Evolutionary conservation across 2,888 invertebrate species (phyloP).

Genomic region (Stomorhina lunata): DNA sequence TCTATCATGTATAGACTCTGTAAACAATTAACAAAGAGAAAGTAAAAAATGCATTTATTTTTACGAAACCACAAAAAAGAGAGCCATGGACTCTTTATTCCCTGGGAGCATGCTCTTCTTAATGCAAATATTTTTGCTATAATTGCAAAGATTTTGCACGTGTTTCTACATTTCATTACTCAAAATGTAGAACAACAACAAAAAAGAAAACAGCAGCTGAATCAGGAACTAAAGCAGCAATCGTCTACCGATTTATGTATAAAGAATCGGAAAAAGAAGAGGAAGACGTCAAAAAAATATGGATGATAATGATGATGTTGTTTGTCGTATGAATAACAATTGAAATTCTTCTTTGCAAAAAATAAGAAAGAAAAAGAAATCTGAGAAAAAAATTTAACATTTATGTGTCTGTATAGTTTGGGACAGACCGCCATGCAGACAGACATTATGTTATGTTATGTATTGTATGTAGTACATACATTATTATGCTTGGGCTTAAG

Average conservation of each 20-base stretch:
- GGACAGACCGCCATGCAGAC: background rate
- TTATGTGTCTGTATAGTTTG: constrained; percentile 44
- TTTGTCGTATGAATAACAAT: constrained; percentile 18
- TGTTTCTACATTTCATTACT: constrained; percentile 47
- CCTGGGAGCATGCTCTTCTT: constrained; percentile 42
- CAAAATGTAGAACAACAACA: constrained; percentile 38
- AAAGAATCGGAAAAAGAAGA: too few relatives aligned
- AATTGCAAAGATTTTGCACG: constrained; percentile 59
- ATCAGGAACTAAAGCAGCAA: constrained; percentile 6
- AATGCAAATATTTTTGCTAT: constrained; percentile 42
- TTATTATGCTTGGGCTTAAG: too few relatives aligned
- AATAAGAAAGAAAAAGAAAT: constrained; percentile 10
- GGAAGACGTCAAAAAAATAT: too few relatives aligned
- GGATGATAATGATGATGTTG: background rate
- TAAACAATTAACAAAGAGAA: constrained; percentile 4
- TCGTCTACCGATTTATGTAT: constrained; percentile 53
- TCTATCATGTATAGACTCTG: too few relatives aligned
- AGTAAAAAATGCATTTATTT: background rate
- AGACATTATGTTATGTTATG: background rate
- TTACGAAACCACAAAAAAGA: too few relatives aligned
- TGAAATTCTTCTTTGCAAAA: background rate
- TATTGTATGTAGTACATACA: constrained; percentile 10
- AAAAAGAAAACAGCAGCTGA: background rate
- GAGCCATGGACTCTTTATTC: constrained; percentile 5
- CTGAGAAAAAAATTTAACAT: constrained; percentile 37